Conservation (phyloP, 23 tunicate genomes). For the Clavelina lepadiformis region DNA sequence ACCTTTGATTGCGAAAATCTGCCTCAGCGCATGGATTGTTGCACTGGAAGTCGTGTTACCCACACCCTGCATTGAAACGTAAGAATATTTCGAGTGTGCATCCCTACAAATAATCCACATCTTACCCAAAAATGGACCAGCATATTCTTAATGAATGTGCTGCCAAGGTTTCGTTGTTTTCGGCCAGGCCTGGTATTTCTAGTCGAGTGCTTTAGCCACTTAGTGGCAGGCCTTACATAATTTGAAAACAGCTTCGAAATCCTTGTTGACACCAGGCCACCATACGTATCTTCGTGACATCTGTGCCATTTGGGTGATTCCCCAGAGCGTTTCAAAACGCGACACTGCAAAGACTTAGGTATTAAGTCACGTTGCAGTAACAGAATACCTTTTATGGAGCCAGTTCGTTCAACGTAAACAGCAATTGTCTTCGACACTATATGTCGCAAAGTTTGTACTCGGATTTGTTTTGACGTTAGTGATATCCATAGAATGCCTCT, state of each 20-base stretch:
- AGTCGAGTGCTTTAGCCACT: slow-evolving; percentile 8
- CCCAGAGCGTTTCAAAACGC: slow-evolving; percentile 21
- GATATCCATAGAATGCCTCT: no score
- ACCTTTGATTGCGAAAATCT: slow-evolving; percentile 4
- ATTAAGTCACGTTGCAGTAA: no score
- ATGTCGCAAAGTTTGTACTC: no score
- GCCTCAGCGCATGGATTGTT: slow-evolving; percentile 3
- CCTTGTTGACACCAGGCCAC: slow-evolving; percentile 8
- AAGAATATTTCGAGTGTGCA: slow-evolving; percentile 25
- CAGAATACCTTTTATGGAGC: no score
- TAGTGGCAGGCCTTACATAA: not conserved
- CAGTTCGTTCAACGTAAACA: no score
- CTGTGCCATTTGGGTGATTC: slow-evolving; percentile 20
- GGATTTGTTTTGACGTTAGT: no score
- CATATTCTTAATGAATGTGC: slow-evolving; percentile 20
- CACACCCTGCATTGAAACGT: slow-evolving; percentile 14
- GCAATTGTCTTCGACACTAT: no score
- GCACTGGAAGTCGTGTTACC: slow-evolving; percentile 2
- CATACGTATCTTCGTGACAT: slow-evolving; percentile 11
- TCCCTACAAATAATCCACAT: slow-evolving; percentile 31
- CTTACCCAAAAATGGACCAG: slow-evolving; percentile 26
- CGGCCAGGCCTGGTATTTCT: slow-evolving; percentile 21
- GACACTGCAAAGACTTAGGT: not conserved
- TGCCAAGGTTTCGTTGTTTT: slow-evolving; percentile 13
- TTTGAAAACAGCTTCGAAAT: not conserved